Percentiles rank a stretch among this genome's conserved stretches.
Evolutionary conservation across 2,888 invertebrate genomes (phyloP).

Genomic region (Gastracanthus pulcherrimus): DNA sequence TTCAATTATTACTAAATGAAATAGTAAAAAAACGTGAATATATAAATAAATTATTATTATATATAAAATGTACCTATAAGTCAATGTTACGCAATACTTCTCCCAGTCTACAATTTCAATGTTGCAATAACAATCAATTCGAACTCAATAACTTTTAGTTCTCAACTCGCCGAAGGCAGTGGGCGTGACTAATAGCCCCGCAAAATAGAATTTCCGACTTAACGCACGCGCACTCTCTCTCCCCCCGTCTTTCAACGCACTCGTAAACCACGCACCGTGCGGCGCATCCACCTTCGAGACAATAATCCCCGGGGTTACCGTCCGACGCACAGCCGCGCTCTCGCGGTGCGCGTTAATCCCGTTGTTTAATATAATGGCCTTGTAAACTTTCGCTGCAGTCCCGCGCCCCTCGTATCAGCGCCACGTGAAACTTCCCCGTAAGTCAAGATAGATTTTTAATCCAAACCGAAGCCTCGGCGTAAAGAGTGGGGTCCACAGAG

Average conservation of each 20-base stretch:
- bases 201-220: not conserved
- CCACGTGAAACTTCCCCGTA: constrained; percentile 1
- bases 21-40: too few species aligned
- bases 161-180: too few species aligned
- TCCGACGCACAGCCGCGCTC: not conserved
- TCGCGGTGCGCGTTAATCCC: constrained; percentile 26
- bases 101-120: too few species aligned
- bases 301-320: constrained; percentile 28
- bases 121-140: too few species aligned
- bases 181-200: too few species aligned
- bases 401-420: too few species aligned
- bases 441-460: constrained; percentile 35
- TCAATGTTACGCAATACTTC: too few species aligned
- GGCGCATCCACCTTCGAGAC: constrained; percentile 1
- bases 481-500: too few species aligned
- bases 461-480: constrained; percentile 13
- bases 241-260: not conserved
- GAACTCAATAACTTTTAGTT: too few species aligned
- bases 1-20: too few species aligned
- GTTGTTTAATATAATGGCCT: constrained; percentile 27
- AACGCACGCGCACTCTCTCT: not conserved
- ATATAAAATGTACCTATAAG: too few species aligned
- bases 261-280: not conserved
- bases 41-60: too few species aligned
- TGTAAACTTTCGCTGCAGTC: constrained; percentile 24